Evolutionary conservation across 1,140 invertebrate species (phyloP).

Genomic region (Phortica variegata): DNA sequence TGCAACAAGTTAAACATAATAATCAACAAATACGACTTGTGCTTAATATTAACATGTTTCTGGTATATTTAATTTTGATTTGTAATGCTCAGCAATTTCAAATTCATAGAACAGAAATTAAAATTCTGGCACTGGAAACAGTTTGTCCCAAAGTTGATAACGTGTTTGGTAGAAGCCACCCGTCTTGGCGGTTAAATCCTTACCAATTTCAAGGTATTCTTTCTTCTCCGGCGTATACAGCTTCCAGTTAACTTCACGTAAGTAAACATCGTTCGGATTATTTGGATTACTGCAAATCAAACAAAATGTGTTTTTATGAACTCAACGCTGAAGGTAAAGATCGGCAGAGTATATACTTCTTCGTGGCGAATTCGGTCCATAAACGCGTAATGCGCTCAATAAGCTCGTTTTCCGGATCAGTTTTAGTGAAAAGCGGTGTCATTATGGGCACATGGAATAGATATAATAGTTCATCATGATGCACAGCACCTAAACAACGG

Average conservation of each 20-base stretch:
- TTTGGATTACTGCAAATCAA: slow-evolving; percentile 29
- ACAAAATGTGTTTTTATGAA: not conserved
- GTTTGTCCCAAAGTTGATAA: slow-evolving; percentile 61
- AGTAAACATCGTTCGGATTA: slow-evolving; percentile 28
- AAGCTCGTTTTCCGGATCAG: slow-evolving; percentile 57
- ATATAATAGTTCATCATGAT: slow-evolving; percentile 66
- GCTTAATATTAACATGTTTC: too few species aligned
- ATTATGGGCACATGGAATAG: slow-evolving; percentile 59
- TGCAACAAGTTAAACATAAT: too few species aligned
- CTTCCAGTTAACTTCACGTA: slow-evolving; percentile 58
- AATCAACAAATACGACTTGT: too few species aligned
- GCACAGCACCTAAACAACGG: slow-evolving; percentile 61
- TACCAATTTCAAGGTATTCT: slow-evolving; percentile 61
- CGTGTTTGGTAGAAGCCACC: slow-evolving; percentile 59
- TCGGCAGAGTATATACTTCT: slow-evolving; percentile 58
- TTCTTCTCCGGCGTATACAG: slow-evolving; percentile 52
- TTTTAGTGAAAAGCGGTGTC: slow-evolving; percentile 53
- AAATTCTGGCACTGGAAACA: too few species aligned
- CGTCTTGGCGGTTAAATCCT: slow-evolving; percentile 52
- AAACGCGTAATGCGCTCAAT: slow-evolving; percentile 59
- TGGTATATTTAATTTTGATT: too few species aligned
- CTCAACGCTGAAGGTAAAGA: not conserved
- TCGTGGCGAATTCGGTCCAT: slow-evolving; percentile 59
- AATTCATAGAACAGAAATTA: too few species aligned
- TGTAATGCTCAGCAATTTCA: too few species aligned